Conservation (phyloP, 2,888 invertebrate genomes). For the Thera obeliscata region DNA sequence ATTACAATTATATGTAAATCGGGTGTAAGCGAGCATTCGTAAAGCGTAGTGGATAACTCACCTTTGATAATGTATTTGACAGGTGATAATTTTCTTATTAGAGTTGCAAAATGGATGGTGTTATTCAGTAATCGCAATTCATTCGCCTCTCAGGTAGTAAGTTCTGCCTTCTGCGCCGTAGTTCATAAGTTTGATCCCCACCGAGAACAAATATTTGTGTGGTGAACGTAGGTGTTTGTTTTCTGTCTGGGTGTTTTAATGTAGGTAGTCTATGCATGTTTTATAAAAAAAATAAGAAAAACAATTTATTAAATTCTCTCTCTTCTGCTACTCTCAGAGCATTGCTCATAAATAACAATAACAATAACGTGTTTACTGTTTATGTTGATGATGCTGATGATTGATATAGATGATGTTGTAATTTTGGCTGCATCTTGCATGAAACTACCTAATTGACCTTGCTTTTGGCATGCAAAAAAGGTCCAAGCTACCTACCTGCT, state of each 20-base stretch:
- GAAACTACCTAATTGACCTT: conserved; percentile 29
- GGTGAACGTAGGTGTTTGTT: too few relatives aligned
- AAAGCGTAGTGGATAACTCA: conserved; percentile 30
- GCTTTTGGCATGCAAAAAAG: conserved; percentile 45
- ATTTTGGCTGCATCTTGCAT: conserved; percentile 31
- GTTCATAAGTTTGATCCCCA: too few relatives aligned
- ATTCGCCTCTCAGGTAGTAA: not conserved
- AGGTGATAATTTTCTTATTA: conserved; percentile 54
- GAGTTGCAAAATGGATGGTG: conserved; percentile 36
- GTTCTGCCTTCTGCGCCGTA: too few relatives aligned
- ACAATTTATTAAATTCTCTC: too few relatives aligned
- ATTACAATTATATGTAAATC: conserved; percentile 26
- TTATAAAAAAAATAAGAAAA: too few relatives aligned
- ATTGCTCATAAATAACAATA: too few relatives aligned
- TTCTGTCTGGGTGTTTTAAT: too few relatives aligned
- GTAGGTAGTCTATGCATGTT: too few relatives aligned
- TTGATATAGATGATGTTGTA: not conserved
- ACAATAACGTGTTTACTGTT: too few relatives aligned
- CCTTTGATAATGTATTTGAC: conserved; percentile 43
- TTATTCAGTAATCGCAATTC: conserved; percentile 28
- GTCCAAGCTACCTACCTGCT: conserved; percentile 37
- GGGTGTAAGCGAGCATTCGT: conserved; percentile 25
- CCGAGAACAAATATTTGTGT: too few relatives aligned
- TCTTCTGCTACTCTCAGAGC: too few relatives aligned
- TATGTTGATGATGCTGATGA: too few relatives aligned